Base-by-base conservation (phyloP, 2,113 vertebrate genomes). In the Anoplopoma fimbria region DNA sequence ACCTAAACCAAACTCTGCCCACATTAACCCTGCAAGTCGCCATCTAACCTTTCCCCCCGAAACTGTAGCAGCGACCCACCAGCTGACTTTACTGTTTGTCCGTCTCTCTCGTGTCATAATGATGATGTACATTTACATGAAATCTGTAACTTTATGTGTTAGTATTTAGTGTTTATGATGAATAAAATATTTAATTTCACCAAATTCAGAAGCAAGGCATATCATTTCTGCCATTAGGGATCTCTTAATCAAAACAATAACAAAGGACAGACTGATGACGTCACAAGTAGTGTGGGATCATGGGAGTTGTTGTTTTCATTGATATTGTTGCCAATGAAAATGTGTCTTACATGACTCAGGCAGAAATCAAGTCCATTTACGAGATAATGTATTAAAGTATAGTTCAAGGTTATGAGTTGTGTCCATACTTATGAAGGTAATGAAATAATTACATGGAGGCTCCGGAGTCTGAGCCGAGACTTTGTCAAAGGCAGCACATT, bases 101-200 rank as follows among this genome's bases (percentile, higher is more conserved):
- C 19, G 5, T 55, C 23, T 55, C 51, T 55, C 51, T 55, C 23
- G 51, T 9, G 23, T 25, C 23, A 55, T 25, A 12, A 55, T 55
- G 34, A 42, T n/a, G 5, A n/a, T 58, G 62, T 77, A 19, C 8
- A 77, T 17, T 29, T 9, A 69, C 19, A 69, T n/a, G 8, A 55
- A 33, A 77, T 42, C 21, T 77, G 38, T 34, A 19, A 25, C 9
- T 25, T 33, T 60, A 21, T 67, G 53, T 69, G 31, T 34, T 23
- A 14, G 14, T 13, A 12, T 57, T 14, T 4, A 36, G 34, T 36
- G 19, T 40, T 69, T 68, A 2, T n/a, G 19, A 55, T 27, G 2
- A 29, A 49, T 47, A 69, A 77, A 58, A 60, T 61, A 36, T 70
- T 27, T 4, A 7, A 62, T 38, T 45, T 77, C 15, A 69, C 27